Evolutionary conservation across 2,113 vertebrate species (phyloP).

Genomic region (western clawed frog (Xenopus tropicalis)): DNA sequence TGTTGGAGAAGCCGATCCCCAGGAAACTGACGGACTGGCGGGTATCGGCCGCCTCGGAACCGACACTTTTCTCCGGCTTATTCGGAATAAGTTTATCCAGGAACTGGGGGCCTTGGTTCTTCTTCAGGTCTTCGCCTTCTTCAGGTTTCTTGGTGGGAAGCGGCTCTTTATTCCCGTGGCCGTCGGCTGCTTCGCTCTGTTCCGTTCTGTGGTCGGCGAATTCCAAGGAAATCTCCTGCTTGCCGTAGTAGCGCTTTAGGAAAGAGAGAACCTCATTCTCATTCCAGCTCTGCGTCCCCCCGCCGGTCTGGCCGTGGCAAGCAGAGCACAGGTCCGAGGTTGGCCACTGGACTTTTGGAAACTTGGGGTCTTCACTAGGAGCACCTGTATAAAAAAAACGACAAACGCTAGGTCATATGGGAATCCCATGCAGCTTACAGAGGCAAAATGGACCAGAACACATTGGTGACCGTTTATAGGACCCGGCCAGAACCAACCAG

Average conservation of each 20-base stretch:
- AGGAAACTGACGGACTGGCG: slow-evolving; percentile 65
- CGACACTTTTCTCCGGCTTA: slow-evolving; percentile 21
- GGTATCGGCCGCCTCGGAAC: rapidly evolving
- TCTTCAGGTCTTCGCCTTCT: background rate
- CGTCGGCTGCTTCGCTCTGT: background rate
- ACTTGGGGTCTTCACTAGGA: slow-evolving; percentile 83
- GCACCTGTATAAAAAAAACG: slow-evolving; percentile 63
- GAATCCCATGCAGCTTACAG: no score
- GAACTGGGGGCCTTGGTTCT: background rate
- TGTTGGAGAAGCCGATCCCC: slow-evolving; percentile 80
- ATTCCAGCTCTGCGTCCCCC: slow-evolving; percentile 81
- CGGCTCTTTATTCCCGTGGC: background rate
- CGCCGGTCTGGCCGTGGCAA: slow-evolving; percentile 82
- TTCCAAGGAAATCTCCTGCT: slow-evolving; percentile 65
- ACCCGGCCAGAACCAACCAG: no score
- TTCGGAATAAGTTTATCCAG: rapidly evolving
- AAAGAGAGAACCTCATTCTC: slow-evolving; percentile 74
- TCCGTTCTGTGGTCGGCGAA: slow-evolving; percentile 53
- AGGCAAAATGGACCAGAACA: no score
- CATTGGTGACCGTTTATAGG: no score
- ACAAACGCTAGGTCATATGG: background rate
- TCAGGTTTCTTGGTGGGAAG: background rate
- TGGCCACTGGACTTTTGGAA: slow-evolving; percentile 88
- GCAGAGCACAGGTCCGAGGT: slow-evolving; percentile 78
- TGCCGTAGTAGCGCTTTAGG: slow-evolving; percentile 74